Evolutionary conservation across 2,888 invertebrate genomes (phyloP).

Genomic region (Cheilosia soror): DNA sequence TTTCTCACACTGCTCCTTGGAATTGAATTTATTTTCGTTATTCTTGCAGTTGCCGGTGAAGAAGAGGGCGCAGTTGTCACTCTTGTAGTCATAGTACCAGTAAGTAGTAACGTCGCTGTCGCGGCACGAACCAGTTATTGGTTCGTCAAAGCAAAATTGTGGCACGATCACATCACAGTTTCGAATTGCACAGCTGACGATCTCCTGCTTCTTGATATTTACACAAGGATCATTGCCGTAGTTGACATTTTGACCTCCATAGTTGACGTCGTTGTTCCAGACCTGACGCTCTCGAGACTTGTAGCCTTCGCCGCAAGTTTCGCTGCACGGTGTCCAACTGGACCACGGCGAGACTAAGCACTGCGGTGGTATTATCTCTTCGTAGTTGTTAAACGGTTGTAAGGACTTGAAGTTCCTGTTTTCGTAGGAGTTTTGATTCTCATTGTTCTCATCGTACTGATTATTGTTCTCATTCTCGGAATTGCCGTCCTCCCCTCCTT

Average conservation of each 20-base stretch:
- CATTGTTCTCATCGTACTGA: conserved; percentile 73
- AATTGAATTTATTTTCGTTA: conserved; percentile 94
- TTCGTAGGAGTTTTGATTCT: conserved; percentile 78
- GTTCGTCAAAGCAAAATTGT: conserved; percentile 79
- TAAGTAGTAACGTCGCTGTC: conserved; percentile 89
- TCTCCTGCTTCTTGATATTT: conserved; percentile 80
- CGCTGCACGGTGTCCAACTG: conserved; percentile 92
- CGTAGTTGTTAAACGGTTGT: conserved; percentile 41
- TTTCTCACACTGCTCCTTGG: conserved; percentile 88
- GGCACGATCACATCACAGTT: conserved; percentile 81
- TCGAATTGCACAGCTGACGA: conserved; percentile 81
- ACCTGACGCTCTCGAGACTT: conserved; percentile 85
- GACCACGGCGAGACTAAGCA: conserved; percentile 91
- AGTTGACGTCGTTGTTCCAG: conserved; percentile 81
- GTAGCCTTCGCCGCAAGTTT: conserved; percentile 90
- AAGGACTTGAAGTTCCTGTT: conserved; percentile 42
- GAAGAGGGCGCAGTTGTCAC: conserved; percentile 91
- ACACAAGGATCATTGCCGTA: conserved; percentile 81
- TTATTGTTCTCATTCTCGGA: conserved; percentile 34
- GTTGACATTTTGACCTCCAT: conserved; percentile 78
- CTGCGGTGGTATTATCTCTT: conserved; percentile 81
- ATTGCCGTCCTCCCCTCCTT: conserved; percentile 14
- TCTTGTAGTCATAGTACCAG: conserved; percentile 92
- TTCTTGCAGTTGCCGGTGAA: conserved; percentile 94
- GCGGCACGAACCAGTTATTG: conserved; percentile 90